Percentiles rank a stretch among this genome's conserved stretches.
Conservation (phyloP, 2,113 vertebrate genomes). For the Cyprinodon tularosa region DNA sequence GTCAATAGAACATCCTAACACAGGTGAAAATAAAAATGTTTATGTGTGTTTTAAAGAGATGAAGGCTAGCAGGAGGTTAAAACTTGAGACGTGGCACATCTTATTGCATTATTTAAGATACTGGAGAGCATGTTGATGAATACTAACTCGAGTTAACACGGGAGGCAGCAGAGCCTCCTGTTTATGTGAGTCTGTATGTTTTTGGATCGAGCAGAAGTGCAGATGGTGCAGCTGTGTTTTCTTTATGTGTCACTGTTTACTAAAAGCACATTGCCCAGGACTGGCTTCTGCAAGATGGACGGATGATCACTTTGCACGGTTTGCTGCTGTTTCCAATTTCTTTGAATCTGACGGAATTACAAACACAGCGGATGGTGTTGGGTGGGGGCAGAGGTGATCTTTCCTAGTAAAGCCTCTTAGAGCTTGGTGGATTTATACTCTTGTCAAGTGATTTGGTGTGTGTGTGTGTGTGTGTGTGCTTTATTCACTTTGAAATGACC, state of each 20-base stretch:
- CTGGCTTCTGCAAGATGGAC: slow-evolving; percentile 15
- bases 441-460: slow-evolving; percentile 56
- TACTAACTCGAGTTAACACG: slow-evolving; percentile 32
- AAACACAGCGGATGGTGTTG: slow-evolving; percentile 29
- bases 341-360: slow-evolving; percentile 43
- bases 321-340: slow-evolving; percentile 46
- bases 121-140: slow-evolving; percentile 36
- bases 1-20: too few relatives aligned
- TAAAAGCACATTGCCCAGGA: not conserved
- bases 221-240: not conserved
- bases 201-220: slow-evolving; percentile 7
- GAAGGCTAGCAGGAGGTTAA: slow-evolving; percentile 59
- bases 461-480: slow-evolving; percentile 24
- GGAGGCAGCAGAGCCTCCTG: slow-evolving; percentile 14
- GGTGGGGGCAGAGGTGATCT: slow-evolving; percentile 40
- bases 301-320: slow-evolving; percentile 34
- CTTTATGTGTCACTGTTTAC: slow-evolving; percentile 16
- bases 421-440: slow-evolving; percentile 52
- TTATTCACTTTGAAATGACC: slow-evolving; percentile 42
- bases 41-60: slow-evolving; percentile 31
- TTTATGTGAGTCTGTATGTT: not conserved
- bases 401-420: slow-evolving; percentile 69
- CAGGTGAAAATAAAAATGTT: not conserved
- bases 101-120: slow-evolving; percentile 73
- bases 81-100: slow-evolving; percentile 63